Percentiles rank a stretch among this genome's conserved stretches.
Conservation (phyloP, 2,888 invertebrate species). For the Mythimna ferrago region DNA sequence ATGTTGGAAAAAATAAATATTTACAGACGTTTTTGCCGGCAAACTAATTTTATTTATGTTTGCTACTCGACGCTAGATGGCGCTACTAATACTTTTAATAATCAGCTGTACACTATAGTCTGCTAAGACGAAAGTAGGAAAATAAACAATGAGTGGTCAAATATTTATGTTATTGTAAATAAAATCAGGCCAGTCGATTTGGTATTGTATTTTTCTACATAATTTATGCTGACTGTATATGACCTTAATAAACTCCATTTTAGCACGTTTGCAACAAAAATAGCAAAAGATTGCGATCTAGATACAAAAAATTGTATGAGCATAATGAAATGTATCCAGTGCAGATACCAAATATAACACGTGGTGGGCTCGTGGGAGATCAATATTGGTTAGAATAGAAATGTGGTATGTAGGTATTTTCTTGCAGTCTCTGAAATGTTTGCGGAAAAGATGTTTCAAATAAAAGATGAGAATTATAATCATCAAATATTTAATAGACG, state of each 20-base stretch:
- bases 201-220: neutral
- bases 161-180: slow-evolving; percentile 30
- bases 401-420: neutral
- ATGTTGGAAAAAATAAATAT: neutral
- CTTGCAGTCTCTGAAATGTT: neutral
- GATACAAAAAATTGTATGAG: neutral
- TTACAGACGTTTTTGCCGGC: neutral
- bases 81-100: slow-evolving; percentile 27
- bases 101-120: slow-evolving; percentile 1
- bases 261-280: slow-evolving; percentile 14
- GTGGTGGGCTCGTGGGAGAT: slow-evolving; percentile 16
- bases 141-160: slow-evolving; percentile 32
- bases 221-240: neutral
- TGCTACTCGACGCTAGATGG: slow-evolving; percentile 71
- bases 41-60: neutral
- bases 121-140: neutral
- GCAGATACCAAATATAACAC: slow-evolving; percentile 7
- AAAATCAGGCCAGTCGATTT: slow-evolving; percentile 17
- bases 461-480: slow-evolving; percentile 46
- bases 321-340: neutral
- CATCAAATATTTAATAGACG: slow-evolving; percentile 63
- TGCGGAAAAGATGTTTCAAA: slow-evolving; percentile 11
- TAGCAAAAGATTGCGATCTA: neutral
- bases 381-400: slow-evolving; percentile 2
- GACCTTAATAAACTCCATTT: neutral